Base-by-base conservation (phyloP, 2,113 vertebrate species). In the Sigmodon hispidus region DNA sequence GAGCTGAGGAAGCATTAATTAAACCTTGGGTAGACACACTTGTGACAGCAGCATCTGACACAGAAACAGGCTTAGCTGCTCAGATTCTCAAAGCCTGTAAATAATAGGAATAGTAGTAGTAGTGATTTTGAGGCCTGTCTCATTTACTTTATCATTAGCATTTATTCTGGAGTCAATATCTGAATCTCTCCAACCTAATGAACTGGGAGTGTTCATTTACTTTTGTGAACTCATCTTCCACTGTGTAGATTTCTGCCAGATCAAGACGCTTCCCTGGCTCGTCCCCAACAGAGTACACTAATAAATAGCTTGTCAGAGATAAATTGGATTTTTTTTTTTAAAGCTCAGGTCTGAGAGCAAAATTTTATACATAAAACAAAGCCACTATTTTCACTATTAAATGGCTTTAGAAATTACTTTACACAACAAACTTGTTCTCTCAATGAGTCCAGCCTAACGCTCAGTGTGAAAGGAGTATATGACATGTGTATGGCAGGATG, bases 371-470 rank as follows among this genome's bases (percentile, higher is more conserved):
- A 91, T 81, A 72, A 85, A 45, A 89, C 45, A 70, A 86, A 89
- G 45, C 26, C 16, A 63, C 65, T 65, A 83, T 0, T 87, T 84
- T 89, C n/a, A 96, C 94, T 6, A 72, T 19, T 73, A 85, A 95
- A 67, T n/a, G 36, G 63, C 55, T 94, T 84, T 80, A 67, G 81
- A 87, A 96, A 95, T 75, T 70, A 87, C 36, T 13, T 55, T 88
- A 87, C 40, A 69, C 61, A 83, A 16, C 13, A 93, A 72, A 95
- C 34, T 83, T 93, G 45, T 77, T 72, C 59, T 88, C n/a, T 83
- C 77, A 77, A 87, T 80, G 43, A 97, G 86, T 89, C 90, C 55
- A 87, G 92, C 70, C 59, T 92, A 76, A 80, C 70, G 22, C 57
- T n/a, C 67, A 91, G 91, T 50, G 34, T 36, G 94, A 95, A 93